Percentiles rank a stretch among this genome's conserved stretches.
These are phyloP conservation scores for Oreotragus oreotragus DNA, from an alignment of 2,113 vertebrate species.

Conservation along the genomic window DNA sequence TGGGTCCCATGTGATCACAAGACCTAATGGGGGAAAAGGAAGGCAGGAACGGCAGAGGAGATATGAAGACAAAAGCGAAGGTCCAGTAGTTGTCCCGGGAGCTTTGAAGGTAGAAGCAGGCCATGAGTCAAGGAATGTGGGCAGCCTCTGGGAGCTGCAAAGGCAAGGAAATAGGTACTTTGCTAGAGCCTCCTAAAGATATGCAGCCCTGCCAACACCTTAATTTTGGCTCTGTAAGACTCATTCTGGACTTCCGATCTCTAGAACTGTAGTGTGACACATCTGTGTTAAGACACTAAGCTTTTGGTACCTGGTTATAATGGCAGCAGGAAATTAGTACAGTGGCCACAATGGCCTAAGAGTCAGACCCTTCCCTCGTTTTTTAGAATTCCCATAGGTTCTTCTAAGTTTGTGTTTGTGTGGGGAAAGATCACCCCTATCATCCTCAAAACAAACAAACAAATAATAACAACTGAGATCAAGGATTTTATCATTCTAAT, in stretches of 20 bases:
- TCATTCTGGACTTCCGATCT: not conserved
- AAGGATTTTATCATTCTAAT: not conserved
- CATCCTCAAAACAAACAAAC: not conserved
- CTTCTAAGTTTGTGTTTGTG: not conserved
- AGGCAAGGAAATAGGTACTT: not conserved
- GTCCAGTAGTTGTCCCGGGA: not conserved
- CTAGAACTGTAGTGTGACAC: not conserved
- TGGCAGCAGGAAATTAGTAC: not conserved
- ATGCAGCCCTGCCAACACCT: not conserved
- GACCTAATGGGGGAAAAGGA: not conserved
- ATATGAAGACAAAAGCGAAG: not conserved
- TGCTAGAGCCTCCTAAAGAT: not conserved
- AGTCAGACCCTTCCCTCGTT: not conserved
- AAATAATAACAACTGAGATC: not conserved
- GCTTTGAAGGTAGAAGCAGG: not conserved
- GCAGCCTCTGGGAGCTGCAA: not conserved
- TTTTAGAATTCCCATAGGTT: not conserved
- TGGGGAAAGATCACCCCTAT: not conserved
- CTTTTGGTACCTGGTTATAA: not conserved
- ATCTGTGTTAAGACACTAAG: not conserved
- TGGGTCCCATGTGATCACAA: no score
- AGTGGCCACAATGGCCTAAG: not conserved
- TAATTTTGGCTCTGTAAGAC: not conserved
- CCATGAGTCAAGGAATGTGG: not conserved
- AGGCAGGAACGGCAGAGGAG: not conserved